Conservation (phyloP, 2,888 invertebrate genomes). For the Platynereis dumerilii region DNA sequence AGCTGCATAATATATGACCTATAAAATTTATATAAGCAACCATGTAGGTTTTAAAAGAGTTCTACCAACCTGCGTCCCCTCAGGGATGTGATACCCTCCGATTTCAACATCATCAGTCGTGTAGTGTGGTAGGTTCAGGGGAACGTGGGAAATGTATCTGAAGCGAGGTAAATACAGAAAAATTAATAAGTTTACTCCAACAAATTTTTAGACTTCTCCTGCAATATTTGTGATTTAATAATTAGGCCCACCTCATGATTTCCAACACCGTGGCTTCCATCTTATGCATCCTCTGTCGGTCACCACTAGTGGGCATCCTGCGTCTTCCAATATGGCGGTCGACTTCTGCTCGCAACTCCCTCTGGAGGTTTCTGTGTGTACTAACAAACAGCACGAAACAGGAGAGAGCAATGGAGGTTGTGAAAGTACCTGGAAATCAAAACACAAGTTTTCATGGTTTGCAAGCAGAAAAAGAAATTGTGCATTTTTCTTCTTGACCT, state of each 20-base stretch:
- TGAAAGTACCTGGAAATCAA: slow-evolving; percentile 48
- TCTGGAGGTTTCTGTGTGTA: slow-evolving; percentile 21
- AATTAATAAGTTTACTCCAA: no score
- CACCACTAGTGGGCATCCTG: slow-evolving; percentile 14
- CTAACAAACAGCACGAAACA: slow-evolving; percentile 46
- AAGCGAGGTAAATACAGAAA: no score
- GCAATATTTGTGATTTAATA: no score
- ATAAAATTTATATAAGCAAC: no score
- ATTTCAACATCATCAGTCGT: slow-evolving; percentile 27
- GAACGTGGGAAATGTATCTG: slow-evolving; percentile 30
- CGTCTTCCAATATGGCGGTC: slow-evolving; percentile 13
- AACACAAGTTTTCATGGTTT: no score
- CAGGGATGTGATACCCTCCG: slow-evolving; percentile 27
- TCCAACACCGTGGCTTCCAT: slow-evolving; percentile 30
- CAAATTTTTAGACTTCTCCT: no score
- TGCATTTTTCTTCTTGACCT: no score
- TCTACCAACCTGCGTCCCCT: slow-evolving; percentile 28
- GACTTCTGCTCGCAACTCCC: slow-evolving; percentile 19
- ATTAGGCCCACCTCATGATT: slow-evolving; percentile 12
- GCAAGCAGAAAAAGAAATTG: no score
- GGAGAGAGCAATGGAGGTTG: slow-evolving; percentile 50
- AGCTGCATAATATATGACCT: no score
- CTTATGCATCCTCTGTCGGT: slow-evolving; percentile 16
- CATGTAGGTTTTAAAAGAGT: no score
- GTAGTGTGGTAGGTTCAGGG: slow-evolving; percentile 29